These are phyloP conservation scores for Carapus acus DNA, from an alignment of 2,797 vertebrate species.

Conservation along the genomic window DNA sequence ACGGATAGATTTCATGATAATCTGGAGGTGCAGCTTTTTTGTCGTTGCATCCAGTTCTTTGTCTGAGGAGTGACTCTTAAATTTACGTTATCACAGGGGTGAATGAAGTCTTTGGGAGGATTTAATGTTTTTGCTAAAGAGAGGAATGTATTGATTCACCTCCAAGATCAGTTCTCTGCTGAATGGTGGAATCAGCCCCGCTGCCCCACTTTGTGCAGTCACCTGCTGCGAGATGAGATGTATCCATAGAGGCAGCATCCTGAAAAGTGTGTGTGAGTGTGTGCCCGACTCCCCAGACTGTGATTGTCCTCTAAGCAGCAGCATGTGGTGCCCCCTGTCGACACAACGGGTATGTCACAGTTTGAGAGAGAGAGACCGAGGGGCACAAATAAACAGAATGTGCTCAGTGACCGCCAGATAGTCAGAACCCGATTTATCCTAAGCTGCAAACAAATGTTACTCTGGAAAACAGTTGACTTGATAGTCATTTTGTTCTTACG, in stretches of 20 bases:
- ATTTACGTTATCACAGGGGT: too few relatives aligned
- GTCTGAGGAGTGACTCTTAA: too few relatives aligned
- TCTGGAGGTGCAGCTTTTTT: slow-evolving; percentile 1
- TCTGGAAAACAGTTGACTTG: neutral
- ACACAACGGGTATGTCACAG: neutral
- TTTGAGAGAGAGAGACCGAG: neutral
- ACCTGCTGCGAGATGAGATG: neutral
- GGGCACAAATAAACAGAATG: too few relatives aligned
- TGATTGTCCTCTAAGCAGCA: neutral
- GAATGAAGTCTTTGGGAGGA: too few relatives aligned
- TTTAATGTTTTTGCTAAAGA: neutral
- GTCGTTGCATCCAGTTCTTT: too few relatives aligned
- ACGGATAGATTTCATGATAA: neutral
- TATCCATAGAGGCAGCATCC: neutral
- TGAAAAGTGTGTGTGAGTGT: neutral
- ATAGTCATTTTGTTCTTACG: neutral
- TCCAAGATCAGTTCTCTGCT: too few relatives aligned
- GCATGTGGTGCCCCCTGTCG: slow-evolving; percentile 34
- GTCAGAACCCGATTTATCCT: too few relatives aligned
- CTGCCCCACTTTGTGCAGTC: too few relatives aligned
- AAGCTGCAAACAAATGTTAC: too few relatives aligned
- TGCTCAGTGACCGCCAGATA: too few relatives aligned
- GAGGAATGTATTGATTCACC: too few relatives aligned
- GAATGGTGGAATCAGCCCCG: too few relatives aligned
- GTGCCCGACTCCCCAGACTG: neutral